Evolutionary conservation across 1,140 invertebrate species (phyloP), one percentile per base, ranked within the genome.

Genomic region (Parapsyche elsis): DNA sequence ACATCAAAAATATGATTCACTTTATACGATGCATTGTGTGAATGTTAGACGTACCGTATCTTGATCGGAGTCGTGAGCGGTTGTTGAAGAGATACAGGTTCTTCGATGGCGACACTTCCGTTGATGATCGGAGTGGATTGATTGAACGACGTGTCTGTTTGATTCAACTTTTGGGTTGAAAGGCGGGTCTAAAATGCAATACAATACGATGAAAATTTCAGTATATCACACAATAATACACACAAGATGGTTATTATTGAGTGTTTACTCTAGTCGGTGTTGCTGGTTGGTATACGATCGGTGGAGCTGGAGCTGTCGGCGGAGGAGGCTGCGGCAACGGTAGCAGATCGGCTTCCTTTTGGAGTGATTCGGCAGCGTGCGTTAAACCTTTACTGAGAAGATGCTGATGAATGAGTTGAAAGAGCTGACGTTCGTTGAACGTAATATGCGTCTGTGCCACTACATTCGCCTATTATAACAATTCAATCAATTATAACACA

Each of bases 371-470:
- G 0, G 96, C 97, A 24, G 95, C 92, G 67, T 94, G 92, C 9
- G 84, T 84, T 23, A 95, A 90, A 0, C 96, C 97, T 85, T 95
- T 94, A 2, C 91, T 90, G 23, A 93, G 83, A 61, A 99, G 89
- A 90, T 99, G 97, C 80, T 96, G 93, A 85, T 96, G 93, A 71
- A 99, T 98, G 2, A 99, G 89, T 87, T 98, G 95, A 82, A 98
- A 91, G 12, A 99, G 88, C 86, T 99, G 97, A 79, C 94, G 93
- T 85, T 98, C 95, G 86, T 98, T 97, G 87, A 95, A 99, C 81
- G 94, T 93, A 76, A 99, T 99, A 82, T 94, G 93, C 0, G 98
- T 99, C 88, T 99, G 96, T 0, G 97, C 97, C 7, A 99, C 96
- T 78, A 99, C 95, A 88, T 97, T 96, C 0, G 97, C 96, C 93